Conservation (phyloP, 1,140 invertebrate genomes). For the Pogonomyrmex californicus region DNA sequence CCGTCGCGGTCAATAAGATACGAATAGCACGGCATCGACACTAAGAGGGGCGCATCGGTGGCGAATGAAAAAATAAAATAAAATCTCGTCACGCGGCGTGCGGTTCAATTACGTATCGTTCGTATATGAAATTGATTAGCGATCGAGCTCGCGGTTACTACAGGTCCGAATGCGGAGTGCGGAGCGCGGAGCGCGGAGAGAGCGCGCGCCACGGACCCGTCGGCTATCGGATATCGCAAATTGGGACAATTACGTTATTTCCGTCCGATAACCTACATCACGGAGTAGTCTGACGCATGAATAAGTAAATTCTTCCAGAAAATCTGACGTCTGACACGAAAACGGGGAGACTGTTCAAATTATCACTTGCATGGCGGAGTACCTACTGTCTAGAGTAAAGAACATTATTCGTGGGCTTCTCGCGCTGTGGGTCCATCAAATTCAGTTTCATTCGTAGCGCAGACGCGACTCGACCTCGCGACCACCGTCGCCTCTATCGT, state of each 20-base stretch:
- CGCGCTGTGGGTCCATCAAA: constrained; percentile 64
- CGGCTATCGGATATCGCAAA: constrained; percentile 76
- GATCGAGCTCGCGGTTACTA: constrained; percentile 38
- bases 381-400: constrained; percentile 80
- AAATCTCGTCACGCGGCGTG: neutral
- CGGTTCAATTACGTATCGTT: constrained; percentile 31
- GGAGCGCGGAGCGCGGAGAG: neutral
- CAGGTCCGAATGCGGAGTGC: constrained; percentile 44
- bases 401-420: constrained; percentile 48
- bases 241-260: constrained; percentile 85
- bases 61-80: constrained; percentile 26
- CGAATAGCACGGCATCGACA: constrained; percentile 55
- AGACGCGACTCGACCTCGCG: constrained; percentile 60
- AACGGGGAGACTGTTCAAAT: constrained; percentile 84
- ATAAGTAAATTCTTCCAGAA: constrained; percentile 84
- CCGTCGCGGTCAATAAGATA: constrained; percentile 60
- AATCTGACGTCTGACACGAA: constrained; percentile 85
- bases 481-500: neutral
- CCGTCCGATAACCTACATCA: constrained; percentile 84
- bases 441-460: constrained; percentile 71
- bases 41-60: constrained; percentile 21
- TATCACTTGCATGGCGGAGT: constrained; percentile 85
- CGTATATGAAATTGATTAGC: constrained; percentile 49
- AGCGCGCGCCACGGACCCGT: constrained; percentile 42
- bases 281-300: constrained; percentile 82